Evolutionary conservation across 30 jellyfish, hydroid and myxozoan genomes (phyloP).

Genomic region (Aurelia sp.): DNA sequence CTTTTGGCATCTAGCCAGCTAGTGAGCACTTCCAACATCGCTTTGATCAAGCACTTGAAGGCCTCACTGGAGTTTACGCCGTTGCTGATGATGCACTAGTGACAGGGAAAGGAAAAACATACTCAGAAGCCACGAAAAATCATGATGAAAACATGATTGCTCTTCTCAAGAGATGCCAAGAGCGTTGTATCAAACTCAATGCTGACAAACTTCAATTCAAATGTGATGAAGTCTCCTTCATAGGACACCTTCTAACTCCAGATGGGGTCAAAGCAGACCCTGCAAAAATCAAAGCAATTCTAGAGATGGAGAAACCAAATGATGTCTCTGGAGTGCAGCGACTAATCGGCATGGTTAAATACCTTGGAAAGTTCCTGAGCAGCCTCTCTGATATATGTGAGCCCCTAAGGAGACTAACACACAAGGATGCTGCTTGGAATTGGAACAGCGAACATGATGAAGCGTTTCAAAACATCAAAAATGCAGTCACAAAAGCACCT

Average conservation of each 20-base stretch:
- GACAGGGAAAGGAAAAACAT: too few species aligned
- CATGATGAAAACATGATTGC: constrained; percentile 30
- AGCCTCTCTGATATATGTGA: not conserved
- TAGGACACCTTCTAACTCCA: constrained; percentile 29
- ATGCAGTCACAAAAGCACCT: too few species aligned
- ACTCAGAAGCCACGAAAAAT: not conserved
- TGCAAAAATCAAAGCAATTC: not conserved
- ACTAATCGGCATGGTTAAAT: too few species aligned
- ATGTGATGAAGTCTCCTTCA: constrained; percentile 6
- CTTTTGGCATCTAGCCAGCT: constrained; percentile 12
- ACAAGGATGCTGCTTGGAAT: not conserved
- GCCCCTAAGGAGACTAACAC: not conserved
- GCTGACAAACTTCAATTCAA: constrained; percentile 27
- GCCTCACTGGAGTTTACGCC: constrained; percentile 10
- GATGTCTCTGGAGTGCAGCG: too few species aligned
- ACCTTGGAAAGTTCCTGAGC: too few species aligned
- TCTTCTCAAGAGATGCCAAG: constrained; percentile 23
- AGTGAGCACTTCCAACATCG: constrained; percentile 19
- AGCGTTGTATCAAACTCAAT: constrained; percentile 3
- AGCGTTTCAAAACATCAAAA: too few species aligned
- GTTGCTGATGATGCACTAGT: constrained; percentile 41
- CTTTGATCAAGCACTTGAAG: too few species aligned
- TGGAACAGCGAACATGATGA: not conserved
- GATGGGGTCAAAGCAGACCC: constrained; percentile 27
- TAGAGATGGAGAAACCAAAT: too few species aligned